Evolutionary conservation across 2,797 vertebrate genomes (phyloP).

Genomic region (Gadopsis bispinosus): DNA sequence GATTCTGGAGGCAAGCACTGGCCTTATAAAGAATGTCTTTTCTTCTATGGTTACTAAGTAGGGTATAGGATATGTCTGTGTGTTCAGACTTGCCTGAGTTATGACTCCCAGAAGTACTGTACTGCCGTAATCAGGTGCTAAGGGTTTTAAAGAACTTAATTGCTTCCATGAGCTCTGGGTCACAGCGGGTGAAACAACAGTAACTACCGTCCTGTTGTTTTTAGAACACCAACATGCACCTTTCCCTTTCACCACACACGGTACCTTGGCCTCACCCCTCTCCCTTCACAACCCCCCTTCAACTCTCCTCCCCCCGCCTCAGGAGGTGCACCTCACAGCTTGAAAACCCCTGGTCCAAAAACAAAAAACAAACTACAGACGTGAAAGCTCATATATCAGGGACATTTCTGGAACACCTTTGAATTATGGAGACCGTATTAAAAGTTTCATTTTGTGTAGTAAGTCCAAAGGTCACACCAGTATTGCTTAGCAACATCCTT

Average conservation of each 20-base stretch:
- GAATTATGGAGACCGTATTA: neutral
- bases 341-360: neutral
- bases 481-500: conserved; percentile 4
- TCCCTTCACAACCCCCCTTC: neutral
- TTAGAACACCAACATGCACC: neutral
- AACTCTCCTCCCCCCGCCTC: neutral
- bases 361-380: neutral
- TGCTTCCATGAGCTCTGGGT: neutral
- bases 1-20: no score
- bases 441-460: neutral
- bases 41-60: neutral
- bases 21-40: no score
- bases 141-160: no score
- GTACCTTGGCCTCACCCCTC: neutral
- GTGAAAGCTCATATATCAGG: neutral
- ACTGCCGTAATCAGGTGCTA: neutral
- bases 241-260: neutral
- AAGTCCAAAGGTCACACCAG: neutral
- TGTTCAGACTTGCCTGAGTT: neutral
- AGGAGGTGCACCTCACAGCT: neutral
- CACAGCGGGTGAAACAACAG: neutral
- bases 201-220: neutral
- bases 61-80: neutral
- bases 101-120: neutral
- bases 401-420: neutral